These are phyloP conservation scores for Lasaia peninsularis DNA, from an alignment of 1,140 invertebrate genomes.

Conservation along the genomic window DNA sequence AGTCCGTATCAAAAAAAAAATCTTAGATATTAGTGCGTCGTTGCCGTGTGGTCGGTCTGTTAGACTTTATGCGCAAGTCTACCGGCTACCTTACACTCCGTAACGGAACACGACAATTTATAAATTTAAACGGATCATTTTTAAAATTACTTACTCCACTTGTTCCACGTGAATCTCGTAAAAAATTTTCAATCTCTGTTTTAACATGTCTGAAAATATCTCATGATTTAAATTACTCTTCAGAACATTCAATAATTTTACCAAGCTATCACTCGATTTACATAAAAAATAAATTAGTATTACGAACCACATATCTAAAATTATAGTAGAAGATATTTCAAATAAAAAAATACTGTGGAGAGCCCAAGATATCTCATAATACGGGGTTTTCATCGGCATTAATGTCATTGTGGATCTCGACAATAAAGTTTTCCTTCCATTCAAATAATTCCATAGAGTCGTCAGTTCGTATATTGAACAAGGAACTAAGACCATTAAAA, in stretches of 20 bases:
- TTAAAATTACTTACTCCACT: constrained; percentile 24
- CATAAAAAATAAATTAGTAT: constrained; percentile 46
- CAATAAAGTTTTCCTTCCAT: constrained; percentile 34
- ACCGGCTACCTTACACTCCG: too few species aligned
- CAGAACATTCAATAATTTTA: constrained; percentile 32
- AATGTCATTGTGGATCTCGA: constrained; percentile 45
- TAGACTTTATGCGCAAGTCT: too few species aligned
- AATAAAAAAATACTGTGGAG: constrained; percentile 47
- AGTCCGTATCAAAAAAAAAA: too few species aligned
- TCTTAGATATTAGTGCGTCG: too few species aligned
- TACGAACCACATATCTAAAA: constrained; percentile 59
- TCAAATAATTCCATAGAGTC: constrained; percentile 45
- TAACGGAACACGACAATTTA: too few species aligned
- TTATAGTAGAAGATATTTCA: constrained; percentile 36
- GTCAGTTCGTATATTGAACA: constrained; percentile 37
- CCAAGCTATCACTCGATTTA: constrained; percentile 34
- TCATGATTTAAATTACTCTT: constrained; percentile 26
- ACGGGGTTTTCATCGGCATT: constrained; percentile 50
- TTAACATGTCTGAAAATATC: constrained; percentile 34
- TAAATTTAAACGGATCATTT: too few species aligned
- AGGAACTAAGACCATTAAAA: constrained; percentile 34
- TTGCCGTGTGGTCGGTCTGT: too few species aligned
- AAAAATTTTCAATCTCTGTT: constrained; percentile 37
- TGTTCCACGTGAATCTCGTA: constrained; percentile 36
- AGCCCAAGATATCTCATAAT: constrained; percentile 46